Conservation (phyloP, 1,140 invertebrate species). For the Zelostemma sp. region DNA sequence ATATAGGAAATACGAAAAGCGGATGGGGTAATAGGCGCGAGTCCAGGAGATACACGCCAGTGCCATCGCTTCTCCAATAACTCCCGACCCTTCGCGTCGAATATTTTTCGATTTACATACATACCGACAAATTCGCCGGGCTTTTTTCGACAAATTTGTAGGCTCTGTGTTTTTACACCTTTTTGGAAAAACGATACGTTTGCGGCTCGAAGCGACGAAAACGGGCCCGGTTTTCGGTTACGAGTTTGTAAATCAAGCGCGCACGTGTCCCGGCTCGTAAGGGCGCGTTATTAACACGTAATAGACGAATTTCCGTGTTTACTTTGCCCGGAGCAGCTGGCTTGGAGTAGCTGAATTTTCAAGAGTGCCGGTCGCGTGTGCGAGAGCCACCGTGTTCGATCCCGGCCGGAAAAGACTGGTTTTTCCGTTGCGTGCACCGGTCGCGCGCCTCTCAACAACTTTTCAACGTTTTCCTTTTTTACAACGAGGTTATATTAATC, state of each 20-base stretch:
- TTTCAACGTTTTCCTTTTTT: too few species aligned
- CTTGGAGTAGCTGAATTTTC: slow-evolving; percentile 36
- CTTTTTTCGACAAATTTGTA: too few species aligned
- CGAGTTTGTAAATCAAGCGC: not conserved
- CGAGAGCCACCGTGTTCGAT: slow-evolving; percentile 17
- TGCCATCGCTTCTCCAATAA: slow-evolving; percentile 3
- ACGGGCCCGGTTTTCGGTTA: slow-evolving; percentile 5
- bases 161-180: too few species aligned
- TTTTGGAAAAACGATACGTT: too few species aligned
- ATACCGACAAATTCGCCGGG: too few species aligned
- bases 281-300: slow-evolving; percentile 10
- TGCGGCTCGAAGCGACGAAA: not conserved
- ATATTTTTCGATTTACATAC: not conserved
- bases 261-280: slow-evolving; percentile 2
- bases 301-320: slow-evolving; percentile 60
- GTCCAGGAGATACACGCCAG: slow-evolving; percentile 9
- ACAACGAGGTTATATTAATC: too few species aligned
- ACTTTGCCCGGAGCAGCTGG: slow-evolving; percentile 44
- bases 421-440: slow-evolving; percentile 7
- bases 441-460: not conserved
- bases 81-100: not conserved
- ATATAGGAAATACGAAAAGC: slow-evolving; percentile 1
- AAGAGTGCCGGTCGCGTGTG: slow-evolving; percentile 32
- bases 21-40: slow-evolving; percentile 3
- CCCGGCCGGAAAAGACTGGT: slow-evolving; percentile 7